Evolutionary conservation across 2,888 invertebrate species (phyloP), one percentile per base, ranked within the genome.

Genomic region (Mellilla xanthometata): DNA sequence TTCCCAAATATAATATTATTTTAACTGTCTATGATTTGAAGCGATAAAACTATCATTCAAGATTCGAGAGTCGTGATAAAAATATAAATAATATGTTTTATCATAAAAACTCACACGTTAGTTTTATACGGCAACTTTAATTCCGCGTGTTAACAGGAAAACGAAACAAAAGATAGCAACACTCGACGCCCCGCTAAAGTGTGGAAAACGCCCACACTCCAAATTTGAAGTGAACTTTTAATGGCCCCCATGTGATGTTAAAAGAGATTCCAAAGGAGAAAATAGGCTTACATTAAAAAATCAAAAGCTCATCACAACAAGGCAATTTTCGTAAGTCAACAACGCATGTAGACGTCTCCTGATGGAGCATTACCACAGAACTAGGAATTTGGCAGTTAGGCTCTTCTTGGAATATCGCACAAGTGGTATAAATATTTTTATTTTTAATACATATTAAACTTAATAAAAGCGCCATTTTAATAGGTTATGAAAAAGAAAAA

Each of bases 281-380:
- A 73, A 62, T 55, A 59, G 56, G 60, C 58, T 62, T 60, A 65
- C 58, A 64, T 61, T 60, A 60, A 61, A 74, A 76, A 73, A 49
- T 59, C 62, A 60, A 62, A 12, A 50, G 47, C 61, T 77, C 78
- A 78, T 73, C 72, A 68, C 72, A 65, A 76, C 76, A 64, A 66
- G 62, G 74, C 78, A 74, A 76, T 76, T 78, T 76, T 46, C 60
- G 63, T 62, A 70, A 78, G 78, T 77, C 77, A 79, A 79, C 77
- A 78, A 74, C 64, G 72, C 71, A 68, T 73, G 65, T 66, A 73
- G 68, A 58, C 54, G 62, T 53, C 58, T 52, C 49, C 72, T 78
- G 77, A 77, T 73, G 65, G 8, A 57, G 72, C 76, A 70, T 72
- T 73, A 75, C 66, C 60, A 54, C 71, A 71, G 60, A 60, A 65